Evolutionary conservation across 2,113 vertebrate species (phyloP).

Genomic region (Pteruthius melanotis): DNA sequence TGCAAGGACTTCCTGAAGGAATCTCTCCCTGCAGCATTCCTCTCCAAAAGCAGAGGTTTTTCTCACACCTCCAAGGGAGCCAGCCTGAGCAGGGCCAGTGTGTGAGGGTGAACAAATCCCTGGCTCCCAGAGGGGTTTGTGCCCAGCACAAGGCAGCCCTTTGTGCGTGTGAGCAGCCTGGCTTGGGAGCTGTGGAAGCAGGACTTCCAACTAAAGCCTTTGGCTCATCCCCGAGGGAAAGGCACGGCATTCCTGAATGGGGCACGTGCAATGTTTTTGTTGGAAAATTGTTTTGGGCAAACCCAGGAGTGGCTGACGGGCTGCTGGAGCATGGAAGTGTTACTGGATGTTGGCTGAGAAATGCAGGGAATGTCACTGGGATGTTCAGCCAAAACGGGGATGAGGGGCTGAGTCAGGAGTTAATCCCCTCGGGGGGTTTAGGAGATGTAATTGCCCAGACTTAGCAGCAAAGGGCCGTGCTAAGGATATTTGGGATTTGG

Average conservation of each 20-base stretch:
- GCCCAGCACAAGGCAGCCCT: neutral
- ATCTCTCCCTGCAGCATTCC: neutral
- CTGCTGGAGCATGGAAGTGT: neutral
- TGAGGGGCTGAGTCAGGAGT: neutral
- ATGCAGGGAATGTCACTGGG: neutral
- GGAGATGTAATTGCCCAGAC: neutral
- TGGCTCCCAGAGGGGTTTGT: neutral
- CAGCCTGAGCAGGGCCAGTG: neutral
- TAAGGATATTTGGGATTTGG: neutral
- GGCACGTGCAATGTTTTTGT: neutral
- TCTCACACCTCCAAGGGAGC: neutral
- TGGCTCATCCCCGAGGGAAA: neutral
- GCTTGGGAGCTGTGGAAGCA: neutral
- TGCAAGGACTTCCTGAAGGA: neutral
- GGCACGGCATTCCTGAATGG: neutral
- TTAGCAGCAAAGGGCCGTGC: neutral
- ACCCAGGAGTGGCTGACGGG: neutral
- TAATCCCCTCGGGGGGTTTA: neutral
- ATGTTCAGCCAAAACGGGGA: neutral
- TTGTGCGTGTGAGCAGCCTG: neutral
- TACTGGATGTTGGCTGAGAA: neutral
- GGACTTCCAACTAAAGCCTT: neutral
- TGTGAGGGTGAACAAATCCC: neutral
- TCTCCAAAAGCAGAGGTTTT: neutral
- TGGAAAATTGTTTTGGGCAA: neutral